Evolutionary conservation across 2,888 invertebrate genomes (phyloP), one percentile per base, ranked within the genome.

Genomic region (Mimumesa dahlbomi): DNA sequence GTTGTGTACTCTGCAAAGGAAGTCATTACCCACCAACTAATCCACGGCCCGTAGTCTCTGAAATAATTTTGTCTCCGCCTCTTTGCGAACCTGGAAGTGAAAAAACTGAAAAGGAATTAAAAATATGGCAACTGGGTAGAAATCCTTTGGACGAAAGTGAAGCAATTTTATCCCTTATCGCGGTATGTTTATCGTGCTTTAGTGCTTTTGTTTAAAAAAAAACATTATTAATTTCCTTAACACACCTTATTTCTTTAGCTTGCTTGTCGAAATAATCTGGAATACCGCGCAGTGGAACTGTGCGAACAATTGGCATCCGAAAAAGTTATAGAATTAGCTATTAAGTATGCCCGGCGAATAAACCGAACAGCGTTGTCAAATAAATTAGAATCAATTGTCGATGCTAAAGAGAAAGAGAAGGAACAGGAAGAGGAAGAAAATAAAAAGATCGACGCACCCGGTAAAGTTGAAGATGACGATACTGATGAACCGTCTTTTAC

Each of bases 1-100:
- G 96, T 38, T 96, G 95, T 11, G 94, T 98, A 21, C 91, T 95
- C 54, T 98, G 98, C 83, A 95, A 96, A 86, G 97, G 97, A n/a
- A 92, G 94, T 14, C 92, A 94, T 13, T 98, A 95, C 90, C 98
- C 98, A 0, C 92, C 94, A 22, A 96, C 97, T 0, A 93, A 94
- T 18, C 98, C 98, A 0, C 92, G 95, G 54, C 98, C 98, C 1
- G 94, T 95, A 68, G 91, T 97, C 3, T 91, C 93, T 11, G 94
- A 97, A 85, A 87, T 98, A 72, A 91, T 93, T 1, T 91, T 96
- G 84, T 92, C 93, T 88, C 92, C 96, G 58, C 95, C 96, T 0
- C 87, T 97, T 1, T 96, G 96, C 88, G 95, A 96, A 84, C 83
- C 93, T 75, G 93, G 93, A 14, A 92, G 93, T 0, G 97, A 98